These are phyloP conservation scores for Pollachius pollachius DNA, from an alignment of 2,113 vertebrate species.

Conservation along the genomic window DNA sequence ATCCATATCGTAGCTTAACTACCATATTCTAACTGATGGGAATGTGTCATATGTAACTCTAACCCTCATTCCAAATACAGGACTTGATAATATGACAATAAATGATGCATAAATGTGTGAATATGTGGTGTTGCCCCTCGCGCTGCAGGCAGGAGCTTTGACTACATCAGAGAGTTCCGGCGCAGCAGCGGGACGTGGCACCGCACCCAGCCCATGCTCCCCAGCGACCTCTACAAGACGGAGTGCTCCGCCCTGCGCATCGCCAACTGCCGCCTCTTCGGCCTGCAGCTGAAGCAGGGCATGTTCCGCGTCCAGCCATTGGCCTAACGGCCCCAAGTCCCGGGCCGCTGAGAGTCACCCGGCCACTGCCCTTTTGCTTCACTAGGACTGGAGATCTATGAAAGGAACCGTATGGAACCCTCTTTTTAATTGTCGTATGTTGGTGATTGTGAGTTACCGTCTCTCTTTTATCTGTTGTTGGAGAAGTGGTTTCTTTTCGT, in stretches of 20 bases:
- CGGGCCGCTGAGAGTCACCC: slow-evolving; percentile 32
- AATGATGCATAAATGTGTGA: too few relatives aligned
- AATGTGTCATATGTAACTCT: too few relatives aligned
- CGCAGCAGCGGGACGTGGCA: slow-evolving; percentile 95
- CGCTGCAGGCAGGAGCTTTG: slow-evolving; percentile 85
- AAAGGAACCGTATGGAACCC: background rate
- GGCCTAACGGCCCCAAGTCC: slow-evolving; percentile 55
- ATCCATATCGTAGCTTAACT: too few relatives aligned
- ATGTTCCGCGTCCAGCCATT: slow-evolving; percentile 84
- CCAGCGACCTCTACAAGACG: slow-evolving; percentile 87
- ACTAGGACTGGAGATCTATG: background rate
- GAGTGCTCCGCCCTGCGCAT: slow-evolving; percentile 88
- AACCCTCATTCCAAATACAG: too few relatives aligned
- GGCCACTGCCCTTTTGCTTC: background rate
- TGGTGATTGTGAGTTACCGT: background rate
- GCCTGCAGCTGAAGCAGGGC: slow-evolving; percentile 91
- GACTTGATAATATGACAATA: too few relatives aligned
- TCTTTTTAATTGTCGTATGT: background rate
- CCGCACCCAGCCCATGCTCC: slow-evolving; percentile 85
- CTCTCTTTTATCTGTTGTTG: background rate
- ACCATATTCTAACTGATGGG: too few relatives aligned
- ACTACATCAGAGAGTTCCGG: slow-evolving; percentile 95
- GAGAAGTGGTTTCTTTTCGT: too few relatives aligned
- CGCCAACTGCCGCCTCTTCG: slow-evolving; percentile 96
- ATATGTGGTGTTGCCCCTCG: too few relatives aligned